Evolutionary conservation across 37 sponge, comb jelly and placozoan species (phyloP).

Genomic region (Eunapius fragilis): DNA sequence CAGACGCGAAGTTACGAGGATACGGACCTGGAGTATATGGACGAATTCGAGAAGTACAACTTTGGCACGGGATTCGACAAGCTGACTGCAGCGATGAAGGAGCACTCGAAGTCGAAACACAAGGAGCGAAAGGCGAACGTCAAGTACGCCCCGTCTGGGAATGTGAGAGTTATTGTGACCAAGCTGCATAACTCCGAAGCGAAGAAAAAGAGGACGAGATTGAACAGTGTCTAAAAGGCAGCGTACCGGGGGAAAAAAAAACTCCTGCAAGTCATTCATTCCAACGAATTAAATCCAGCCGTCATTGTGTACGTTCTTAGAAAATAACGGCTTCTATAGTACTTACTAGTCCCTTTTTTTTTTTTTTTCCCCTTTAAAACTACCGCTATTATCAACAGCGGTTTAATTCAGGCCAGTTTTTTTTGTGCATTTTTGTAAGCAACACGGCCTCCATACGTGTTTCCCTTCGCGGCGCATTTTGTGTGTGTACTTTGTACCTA

Average conservation of each 20-base stretch:
- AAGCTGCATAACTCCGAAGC: conserved; percentile 62
- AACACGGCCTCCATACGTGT: too few species aligned
- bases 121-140: conserved; percentile 39
- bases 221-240: background rate
- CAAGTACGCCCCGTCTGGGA: conserved; percentile 52
- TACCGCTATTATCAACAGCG: too few species aligned
- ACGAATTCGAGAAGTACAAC: conserved; percentile 62
- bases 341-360: too few species aligned
- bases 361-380: too few species aligned
- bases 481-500: too few species aligned
- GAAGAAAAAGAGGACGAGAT: conserved; percentile 30
- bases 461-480: too few species aligned
- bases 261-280: background rate
- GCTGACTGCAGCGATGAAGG: conserved; percentile 3
- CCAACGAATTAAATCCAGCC: too few species aligned
- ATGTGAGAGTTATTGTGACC: conserved; percentile 39
- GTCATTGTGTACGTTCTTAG: too few species aligned
- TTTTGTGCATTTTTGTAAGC: too few species aligned
- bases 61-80: conserved; percentile 54
- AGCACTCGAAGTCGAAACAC: conserved; percentile 47
- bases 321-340: too few species aligned
- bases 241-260: background rate
- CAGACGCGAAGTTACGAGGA: too few species aligned
- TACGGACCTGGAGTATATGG: conserved; percentile 21
- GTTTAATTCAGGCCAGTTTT: too few species aligned